Base-by-base conservation (phyloP, 2,797 vertebrate species). In the Sternotherus odoratus region DNA sequence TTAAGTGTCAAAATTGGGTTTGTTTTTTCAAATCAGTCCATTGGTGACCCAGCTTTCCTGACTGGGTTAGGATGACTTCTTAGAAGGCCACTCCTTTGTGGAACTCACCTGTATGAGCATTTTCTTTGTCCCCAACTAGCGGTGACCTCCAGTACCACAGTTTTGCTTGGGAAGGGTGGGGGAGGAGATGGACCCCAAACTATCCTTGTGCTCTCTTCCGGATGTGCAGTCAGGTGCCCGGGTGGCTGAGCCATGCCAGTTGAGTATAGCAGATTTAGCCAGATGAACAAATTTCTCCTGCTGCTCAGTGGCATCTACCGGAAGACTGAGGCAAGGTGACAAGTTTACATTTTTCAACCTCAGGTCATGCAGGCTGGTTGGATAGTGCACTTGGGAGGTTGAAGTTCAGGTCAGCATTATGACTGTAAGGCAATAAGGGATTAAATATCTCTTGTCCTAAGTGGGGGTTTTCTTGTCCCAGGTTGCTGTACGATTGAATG, bases 171-270 rank as follows among this genome's bases (percentile, higher is more conserved):
- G 33, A 21, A 33, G 33, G n/a, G 33, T n/a, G n/a, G 28, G 56
- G 56, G 12, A 21, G 12, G 16, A n/a, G 60, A 66, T 21, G 33
- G 8, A 36, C 8, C 8, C n/a, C 36, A 15, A 60, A 66, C n/a
- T 36, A 66, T 5, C 4, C n/a, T 36, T 19, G 33, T 36, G 60
- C 16, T 66, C 33, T 36, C 60, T 21, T 36, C 17, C 4, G 5
- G 33, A 66, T 74, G 23, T 46, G 43, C 28, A 8, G 74, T 21
- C n/a, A 8, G 80, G 2, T 0, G 10, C 0, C 2, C 12, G 9
- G 8, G 24, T 28, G 69, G 12, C 69, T 74, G 39, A 26, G 39
- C 39, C 8, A 23, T 46, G 69, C 69, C 66, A n/a, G 12, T n/a
- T 33, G 16, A 63, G 8, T 19, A 8, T 17, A 63, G 17, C 60